Evolutionary conservation across 2,113 vertebrate genomes (phyloP).

Genomic region (Gambusia holbrooki): DNA sequence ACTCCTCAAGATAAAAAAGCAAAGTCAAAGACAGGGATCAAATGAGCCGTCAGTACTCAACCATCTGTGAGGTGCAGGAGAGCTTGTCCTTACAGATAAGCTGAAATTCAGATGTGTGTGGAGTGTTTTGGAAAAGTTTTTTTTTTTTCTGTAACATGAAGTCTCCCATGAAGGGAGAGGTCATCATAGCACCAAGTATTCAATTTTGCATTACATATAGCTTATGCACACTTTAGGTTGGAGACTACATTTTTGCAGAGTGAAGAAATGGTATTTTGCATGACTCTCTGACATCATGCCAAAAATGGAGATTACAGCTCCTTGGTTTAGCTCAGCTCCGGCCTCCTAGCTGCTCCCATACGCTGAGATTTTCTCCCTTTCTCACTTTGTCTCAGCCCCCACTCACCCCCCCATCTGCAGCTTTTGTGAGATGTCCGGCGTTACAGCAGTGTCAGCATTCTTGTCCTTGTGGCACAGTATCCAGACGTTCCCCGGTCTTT

Average conservation of each 20-base stretch:
- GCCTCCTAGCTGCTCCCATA: constrained; percentile 52
- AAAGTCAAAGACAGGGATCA: constrained; percentile 34
- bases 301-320: constrained; percentile 64
- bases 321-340: constrained; percentile 48
- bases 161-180: constrained; percentile 50
- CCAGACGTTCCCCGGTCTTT: constrained; percentile 59
- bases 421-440: constrained; percentile 54
- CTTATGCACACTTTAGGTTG: constrained; percentile 43
- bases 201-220: constrained; percentile 72
- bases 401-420: constrained; percentile 47
- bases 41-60: constrained; percentile 30
- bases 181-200: constrained; percentile 56
- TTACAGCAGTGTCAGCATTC: constrained; percentile 73
- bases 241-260: constrained; percentile 70
- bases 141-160: constrained; percentile 44
- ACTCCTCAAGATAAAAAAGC: constrained; percentile 9
- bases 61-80: constrained; percentile 52
- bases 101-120: constrained; percentile 45
- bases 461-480: constrained; percentile 65
- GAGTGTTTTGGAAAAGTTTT: constrained; percentile 32
- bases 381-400: constrained; percentile 28
- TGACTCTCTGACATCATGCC: constrained; percentile 66
- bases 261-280: constrained; percentile 69
- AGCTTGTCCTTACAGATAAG: constrained; percentile 57
- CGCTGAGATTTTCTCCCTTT: constrained; percentile 39